Base-by-base conservation (phyloP, 2,113 vertebrate genomes). In the Malaclemys terrapin region DNA sequence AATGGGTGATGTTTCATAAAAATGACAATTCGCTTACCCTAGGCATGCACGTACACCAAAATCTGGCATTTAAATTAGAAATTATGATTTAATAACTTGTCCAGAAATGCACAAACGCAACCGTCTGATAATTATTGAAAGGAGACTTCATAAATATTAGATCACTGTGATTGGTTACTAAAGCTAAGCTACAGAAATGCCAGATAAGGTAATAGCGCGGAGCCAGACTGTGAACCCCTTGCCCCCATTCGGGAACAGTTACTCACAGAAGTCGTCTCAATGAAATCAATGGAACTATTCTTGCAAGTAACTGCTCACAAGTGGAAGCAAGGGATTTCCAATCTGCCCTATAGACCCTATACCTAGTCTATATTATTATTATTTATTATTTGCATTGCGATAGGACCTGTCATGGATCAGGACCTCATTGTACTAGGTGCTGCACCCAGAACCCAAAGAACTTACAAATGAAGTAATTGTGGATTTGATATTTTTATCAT, bases 21-120 rank as follows among this genome's bases (percentile, higher is more conserved):
- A 97, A 97, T 97, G 96, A 97, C 96, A 97, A 97, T 97, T 96
- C 96, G 97, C 96, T 97, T 96, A 96, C 96, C 95, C 97, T 93
- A 96, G 94, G 94, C 95, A 95, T 91, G 93, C 96, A 96, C 88
- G 93, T 96, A 96, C 94, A 45, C 94, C 95, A 94, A 96, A 95
- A 97, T 93, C 96, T 97, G 97, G 97, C 97, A 97, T 97, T 97
- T 96, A 98, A 97, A 98, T 98, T 94, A 95, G 96, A 97, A 98
- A 98, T 98, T 97, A 97, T 96, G 97, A 96, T 97, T 97, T 96
- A 97, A 97, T 97, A 97, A 97, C 96, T 98, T 97, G 95, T 96
- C 96, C 95, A 49, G 96, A 72, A 96, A 97, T 80, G 95, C 96
- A 88, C 89, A 96, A 92, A 97, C 89, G 94, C 92, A 94, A 76